Base-by-base conservation (phyloP, 2,113 vertebrate species). In the Oncorhynchus kisutch region DNA sequence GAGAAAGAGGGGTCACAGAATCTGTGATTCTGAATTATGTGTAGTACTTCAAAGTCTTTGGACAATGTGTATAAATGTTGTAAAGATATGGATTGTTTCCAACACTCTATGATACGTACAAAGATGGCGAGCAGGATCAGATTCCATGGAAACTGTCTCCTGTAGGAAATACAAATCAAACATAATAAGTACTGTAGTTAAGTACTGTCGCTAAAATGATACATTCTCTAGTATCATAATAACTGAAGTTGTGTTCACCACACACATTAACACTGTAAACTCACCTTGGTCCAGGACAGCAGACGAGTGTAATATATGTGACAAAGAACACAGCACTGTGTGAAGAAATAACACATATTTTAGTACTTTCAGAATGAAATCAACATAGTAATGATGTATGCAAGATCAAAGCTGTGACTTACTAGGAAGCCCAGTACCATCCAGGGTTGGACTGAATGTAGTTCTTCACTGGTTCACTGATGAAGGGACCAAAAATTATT, bases 401-500 rank as follows among this genome's bases (percentile, higher is more conserved):
- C 5, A 54, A 18, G 24, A 57, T 2, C 22, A 18, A 48, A 67
- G 1, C 1, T 67, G 13, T 84, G 90, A 96, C 96, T 97, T 90
- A 99, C 97, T 98, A 98, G 82, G 96, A 97, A 25, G 96, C 95
- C 97, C 97, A 98, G 70, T 98, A 99, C 96, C 95, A 98, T 60
- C 94, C 96, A 29, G 96, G 93, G 76, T 97, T 95, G 29, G 83
- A 76, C 73, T 98, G 96, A 78, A 99, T 90, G 79, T 96, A 99
- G 48, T 89, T 87, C 88, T 95, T 96, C 68, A 98, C 92, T 0
- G 96, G 94, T 27, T 96, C 95, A 68, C 97, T 98, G 85, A 69
- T 98, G 84, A 69, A 81, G 81, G 34, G 3, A 70, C 60, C 13
- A 83, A 11, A 70, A 14, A 25, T 16, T 22, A 45, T 34, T 62